Percentiles rank a stretch among this genome's conserved stretches.
phyloP scores from a whole-genome alignment of 2,113 vertebrate species.

The Ctenodactylus gundi region DNA sequence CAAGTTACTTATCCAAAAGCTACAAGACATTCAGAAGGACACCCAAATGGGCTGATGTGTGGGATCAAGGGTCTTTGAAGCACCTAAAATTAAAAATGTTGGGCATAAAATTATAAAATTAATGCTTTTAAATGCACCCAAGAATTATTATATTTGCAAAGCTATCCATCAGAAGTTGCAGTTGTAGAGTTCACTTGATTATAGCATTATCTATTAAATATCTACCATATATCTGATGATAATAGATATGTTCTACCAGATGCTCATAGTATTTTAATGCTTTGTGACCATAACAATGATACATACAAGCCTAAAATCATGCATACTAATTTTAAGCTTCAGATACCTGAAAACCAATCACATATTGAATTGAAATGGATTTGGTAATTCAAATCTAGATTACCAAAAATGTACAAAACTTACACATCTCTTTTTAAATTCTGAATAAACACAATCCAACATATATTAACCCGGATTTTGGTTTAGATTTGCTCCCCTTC shows the following conservation, averaged over 20 bases:
- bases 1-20: background rate
- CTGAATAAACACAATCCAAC: slow-evolving; percentile 62
- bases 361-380: background rate
- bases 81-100: background rate
- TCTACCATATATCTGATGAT: background rate
- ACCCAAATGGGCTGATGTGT: background rate
- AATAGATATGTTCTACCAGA: background rate
- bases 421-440: slow-evolving; percentile 34
- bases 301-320: slow-evolving; percentile 14
- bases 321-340: slow-evolving; percentile 40
- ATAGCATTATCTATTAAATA: background rate
- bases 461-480: background rate
- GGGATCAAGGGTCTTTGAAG: background rate
- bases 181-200: background rate
- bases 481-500: slow-evolving; percentile 72
- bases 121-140: background rate
- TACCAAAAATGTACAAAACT: slow-evolving; percentile 1
- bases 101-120: background rate
- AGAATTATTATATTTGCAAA: slow-evolving; percentile 2
- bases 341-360: slow-evolving; percentile 27
- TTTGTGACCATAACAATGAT: background rate
- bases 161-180: background rate
- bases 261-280: background rate
- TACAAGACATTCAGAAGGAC: background rate
- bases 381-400: background rate